phyloP scores from a whole-genome alignment of 2,888 invertebrate genomes.

The Cactoblastis cactorum region DNA sequence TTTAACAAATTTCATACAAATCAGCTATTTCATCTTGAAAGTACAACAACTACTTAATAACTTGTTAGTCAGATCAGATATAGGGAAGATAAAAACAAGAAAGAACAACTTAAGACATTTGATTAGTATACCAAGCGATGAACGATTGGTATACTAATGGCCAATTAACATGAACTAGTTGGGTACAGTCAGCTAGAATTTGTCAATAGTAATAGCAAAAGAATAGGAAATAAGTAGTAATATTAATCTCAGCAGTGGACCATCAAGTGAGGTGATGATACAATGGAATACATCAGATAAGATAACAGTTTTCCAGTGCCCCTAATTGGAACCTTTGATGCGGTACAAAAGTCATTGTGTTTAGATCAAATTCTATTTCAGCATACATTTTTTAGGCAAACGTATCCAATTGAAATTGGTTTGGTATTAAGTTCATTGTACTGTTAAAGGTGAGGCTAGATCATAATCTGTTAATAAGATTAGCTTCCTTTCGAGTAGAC shows the following conservation, averaged over 20 bases:
- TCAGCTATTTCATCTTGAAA: no score
- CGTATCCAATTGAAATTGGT: slow-evolving; percentile 32
- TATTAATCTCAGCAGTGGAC: slow-evolving; percentile 14
- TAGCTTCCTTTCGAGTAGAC: slow-evolving; percentile 19
- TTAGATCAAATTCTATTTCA: slow-evolving; percentile 30
- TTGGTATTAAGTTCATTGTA: slow-evolving; percentile 34
- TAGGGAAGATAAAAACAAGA: not conserved
- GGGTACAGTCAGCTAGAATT: not conserved
- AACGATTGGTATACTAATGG: no score
- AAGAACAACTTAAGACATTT: not conserved
- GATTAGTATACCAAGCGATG: not conserved
- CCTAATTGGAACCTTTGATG: slow-evolving; percentile 33
- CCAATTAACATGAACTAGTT: not conserved
- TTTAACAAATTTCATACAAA: no score
- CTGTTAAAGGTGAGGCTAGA: slow-evolving; percentile 26
- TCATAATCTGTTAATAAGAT: slow-evolving; percentile 32
- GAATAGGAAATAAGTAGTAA: not conserved
- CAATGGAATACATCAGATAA: slow-evolving; percentile 15
- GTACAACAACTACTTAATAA: no score
- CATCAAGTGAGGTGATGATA: slow-evolving; percentile 24
- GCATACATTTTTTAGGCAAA: slow-evolving; percentile 28
- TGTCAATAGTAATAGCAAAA: not conserved
- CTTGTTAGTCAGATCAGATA: no score
- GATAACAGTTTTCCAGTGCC: slow-evolving; percentile 29
- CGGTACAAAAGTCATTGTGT: slow-evolving; percentile 35